Evolutionary conservation across 2,888 invertebrate species (phyloP), one percentile per base, ranked within the genome.

Genomic region (Fragum sueziense): DNA sequence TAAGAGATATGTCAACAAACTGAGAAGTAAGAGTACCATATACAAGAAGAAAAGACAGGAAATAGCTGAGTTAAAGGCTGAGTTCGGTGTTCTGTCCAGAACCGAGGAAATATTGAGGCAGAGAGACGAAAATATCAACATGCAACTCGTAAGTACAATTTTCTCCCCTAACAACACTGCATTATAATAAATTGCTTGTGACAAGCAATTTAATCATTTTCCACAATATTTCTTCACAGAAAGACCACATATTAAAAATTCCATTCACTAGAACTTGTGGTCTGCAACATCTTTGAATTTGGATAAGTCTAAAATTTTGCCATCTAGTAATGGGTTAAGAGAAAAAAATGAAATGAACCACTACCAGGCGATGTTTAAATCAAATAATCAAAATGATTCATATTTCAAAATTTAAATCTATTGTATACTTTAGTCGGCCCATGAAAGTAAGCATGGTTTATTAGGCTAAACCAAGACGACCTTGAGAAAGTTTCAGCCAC

Each of bases 1-100:
- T 91, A 97, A 97, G 93, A 95, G 96, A 86, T 97, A 97, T 93
- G 96, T 97, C 22, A 96, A 96, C 90, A 96, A 96, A 86, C 93
- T 97, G 80, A 95, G 97, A 76, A 95, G 96, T 70, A 96, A 97
- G 91, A 97, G 96, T 90, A 95, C 96, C 9, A 94, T 96, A 14
- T 97, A 97, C 93, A 97, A 97, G 94, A 95, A 96, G 90, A 96
- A 96, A 91, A 94, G 96, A 88, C 95, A 96, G 67, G 96, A 97
- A 92, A 94, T 97, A 85, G 95, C 96, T 9, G 95, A 96, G 70
- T 93, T 97, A 76, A 95, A 96, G 76, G 96, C 96, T 0, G 97
- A 97, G 93, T 95, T 95, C 41, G 96, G 96, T 14, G 95, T 97
- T 57, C 93, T 97, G 57, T 94, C 95, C 20, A 94, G 97, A 78